Base-by-base conservation (phyloP, 2,888 invertebrate genomes). In the Dexiosoma caninum region DNA sequence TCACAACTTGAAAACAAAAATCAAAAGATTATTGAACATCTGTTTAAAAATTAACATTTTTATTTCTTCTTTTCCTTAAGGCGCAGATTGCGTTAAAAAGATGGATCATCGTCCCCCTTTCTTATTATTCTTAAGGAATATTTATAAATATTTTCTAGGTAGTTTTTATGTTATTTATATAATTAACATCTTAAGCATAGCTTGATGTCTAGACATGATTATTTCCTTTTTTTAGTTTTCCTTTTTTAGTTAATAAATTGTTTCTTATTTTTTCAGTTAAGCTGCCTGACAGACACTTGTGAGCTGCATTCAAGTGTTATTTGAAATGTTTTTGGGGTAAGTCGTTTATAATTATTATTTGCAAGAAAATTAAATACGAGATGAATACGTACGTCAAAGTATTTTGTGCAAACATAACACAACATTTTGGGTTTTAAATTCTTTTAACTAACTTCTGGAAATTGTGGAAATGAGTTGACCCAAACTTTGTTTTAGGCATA, bases 101-200 rank as follows among this genome's bases (percentile, higher is more conserved):
- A 40, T 40, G 66, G 19, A 12, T 40, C 27, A 53, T 12, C 23
- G 14, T 53, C 40, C 42, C 77, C 70, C 64, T 49, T 62, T n/a
- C 4, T 40, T 21, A 21, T 37, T 49, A 37, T 21, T 19, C 10
- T 32, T 12, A 21, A 8, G 16, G 16, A 42, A 44, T 35, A 14
- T 21, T 46, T 2, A 46, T n/a, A 30, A 21, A 27, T 44, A 51
- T 21, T 69, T 46, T 19, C 10, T 44, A 35, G 19, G 27, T 40
- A 10, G 3, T 53, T 62, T 75, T 66, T 53, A 51, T 57, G 32
- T 66, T 66, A 32, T 37, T 78, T 9, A 71, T 67, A 55, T 77
- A 77, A 77, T 81, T 77, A 77, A 72, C 72, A 57, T 75, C 81
- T 72, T 64, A 77, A 81, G 81, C 77, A 72, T 74, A 77, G 77